These are phyloP conservation scores for Archips crataeganus DNA, from an alignment of 2,888 invertebrate species.

Conservation along the genomic window DNA sequence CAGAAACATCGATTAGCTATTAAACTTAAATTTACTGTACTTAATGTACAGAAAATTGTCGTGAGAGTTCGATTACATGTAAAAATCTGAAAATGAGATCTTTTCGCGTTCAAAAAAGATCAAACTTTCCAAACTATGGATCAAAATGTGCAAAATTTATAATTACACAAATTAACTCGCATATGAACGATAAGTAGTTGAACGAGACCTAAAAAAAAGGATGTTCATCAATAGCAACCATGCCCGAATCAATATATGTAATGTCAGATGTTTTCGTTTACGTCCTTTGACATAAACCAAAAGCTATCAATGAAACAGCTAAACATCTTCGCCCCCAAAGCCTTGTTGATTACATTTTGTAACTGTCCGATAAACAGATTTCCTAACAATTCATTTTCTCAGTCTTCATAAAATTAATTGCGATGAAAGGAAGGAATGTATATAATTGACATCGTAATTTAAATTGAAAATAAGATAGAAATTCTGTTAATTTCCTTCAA, in stretches of 20 bases:
- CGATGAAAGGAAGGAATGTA: conserved; percentile 56
- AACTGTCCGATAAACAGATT: conserved; percentile 21
- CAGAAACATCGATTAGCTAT: neutral
- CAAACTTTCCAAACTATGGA: no score
- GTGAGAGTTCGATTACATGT: no score
- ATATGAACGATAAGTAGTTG: no score
- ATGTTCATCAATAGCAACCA: no score
- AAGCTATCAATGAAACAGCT: neutral
- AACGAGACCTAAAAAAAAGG: no score
- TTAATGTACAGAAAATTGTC: neutral
- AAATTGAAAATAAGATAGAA: conserved; percentile 61
- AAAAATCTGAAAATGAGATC: no score
- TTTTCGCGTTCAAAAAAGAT: no score
- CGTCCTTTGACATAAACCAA: neutral
- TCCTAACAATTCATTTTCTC: conserved; percentile 14
- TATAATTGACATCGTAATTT: conserved; percentile 61
- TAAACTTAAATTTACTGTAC: neutral
- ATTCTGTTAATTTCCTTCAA: conserved; percentile 56
- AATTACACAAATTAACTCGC: no score
- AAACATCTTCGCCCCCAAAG: neutral
- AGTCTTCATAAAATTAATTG: conserved; percentile 51
- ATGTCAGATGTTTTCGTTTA: no score
- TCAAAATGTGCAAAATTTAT: no score
- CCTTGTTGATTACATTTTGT: conserved; percentile 11
- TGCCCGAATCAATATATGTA: no score